These are phyloP conservation scores for Aspidiotus rigidus DNA, from an alignment of 2,888 invertebrate genomes.

Conservation along the genomic window DNA sequence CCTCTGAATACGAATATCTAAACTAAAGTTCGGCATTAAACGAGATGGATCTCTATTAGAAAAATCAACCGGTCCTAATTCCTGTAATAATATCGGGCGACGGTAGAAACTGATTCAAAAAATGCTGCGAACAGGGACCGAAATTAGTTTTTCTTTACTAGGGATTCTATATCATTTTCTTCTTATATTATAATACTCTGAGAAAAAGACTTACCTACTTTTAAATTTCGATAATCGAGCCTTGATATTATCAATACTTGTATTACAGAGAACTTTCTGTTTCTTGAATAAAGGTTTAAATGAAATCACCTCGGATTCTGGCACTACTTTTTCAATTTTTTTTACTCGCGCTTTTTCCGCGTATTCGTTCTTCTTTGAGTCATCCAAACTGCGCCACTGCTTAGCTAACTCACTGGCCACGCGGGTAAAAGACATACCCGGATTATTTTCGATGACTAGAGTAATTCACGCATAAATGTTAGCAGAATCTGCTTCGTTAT, in stretches of 20 bases:
- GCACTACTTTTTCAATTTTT: constrained; percentile 20
- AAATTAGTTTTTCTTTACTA: no score
- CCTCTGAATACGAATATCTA: no score
- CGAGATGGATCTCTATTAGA: no score
- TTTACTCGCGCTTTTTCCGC: constrained; percentile 39
- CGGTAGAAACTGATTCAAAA: no score
- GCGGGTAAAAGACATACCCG: constrained; percentile 42
- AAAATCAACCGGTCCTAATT: no score
- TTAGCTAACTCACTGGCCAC: constrained; percentile 43
- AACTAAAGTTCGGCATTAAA: no score
- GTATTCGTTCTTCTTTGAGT: constrained; percentile 43
- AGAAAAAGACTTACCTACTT: background rate
- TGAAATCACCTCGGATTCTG: background rate
- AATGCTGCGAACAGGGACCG: no score
- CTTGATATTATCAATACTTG: background rate
- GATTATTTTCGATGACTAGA: constrained; percentile 37
- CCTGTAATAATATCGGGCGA: no score
- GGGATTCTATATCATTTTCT: no score
- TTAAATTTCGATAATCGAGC: background rate
- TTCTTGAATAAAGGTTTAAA: background rate
- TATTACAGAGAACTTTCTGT: background rate
- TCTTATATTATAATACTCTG: no score
- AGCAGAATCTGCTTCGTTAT: no score
- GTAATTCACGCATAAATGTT: constrained; percentile 20
- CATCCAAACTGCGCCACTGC: constrained; percentile 43